A percentile compares a stretch with the other conserved stretches of the same genome.
phyloP scores from a whole-genome alignment of 2,888 invertebrate species.

The Eueremaeus valkanovi region DNA sequence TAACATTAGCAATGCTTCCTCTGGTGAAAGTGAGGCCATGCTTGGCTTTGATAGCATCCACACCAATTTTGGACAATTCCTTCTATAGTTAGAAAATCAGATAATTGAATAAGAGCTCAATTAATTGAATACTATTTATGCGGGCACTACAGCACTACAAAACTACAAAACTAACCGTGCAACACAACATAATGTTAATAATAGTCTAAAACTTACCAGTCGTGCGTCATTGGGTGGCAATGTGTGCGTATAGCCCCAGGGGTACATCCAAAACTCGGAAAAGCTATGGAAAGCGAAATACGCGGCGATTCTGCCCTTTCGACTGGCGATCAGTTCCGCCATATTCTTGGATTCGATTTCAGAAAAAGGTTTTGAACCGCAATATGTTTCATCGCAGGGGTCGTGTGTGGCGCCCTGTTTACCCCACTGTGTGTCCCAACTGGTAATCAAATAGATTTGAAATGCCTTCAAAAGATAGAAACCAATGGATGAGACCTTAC shows the following conservation, averaged over 20 bases:
- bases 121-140: not conserved
- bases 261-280: constrained; percentile 46
- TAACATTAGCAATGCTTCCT: constrained; percentile 28
- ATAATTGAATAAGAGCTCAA: not conserved
- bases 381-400: constrained; percentile 53
- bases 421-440: constrained; percentile 47
- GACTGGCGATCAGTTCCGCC: constrained; percentile 42
- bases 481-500: not conserved
- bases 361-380: constrained; percentile 52
- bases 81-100: not conserved
- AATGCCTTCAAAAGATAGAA: not conserved
- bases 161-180: not conserved
- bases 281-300: constrained; percentile 46
- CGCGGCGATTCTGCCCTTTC: constrained; percentile 28
- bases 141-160: no score
- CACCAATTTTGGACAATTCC: constrained; percentile 46
- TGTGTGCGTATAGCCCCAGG: constrained; percentile 42
- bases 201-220: constrained; percentile 34
- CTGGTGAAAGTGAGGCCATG: constrained; percentile 15
- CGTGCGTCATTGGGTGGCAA: constrained; percentile 42
- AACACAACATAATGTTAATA: not conserved
- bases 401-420: constrained; percentile 50
- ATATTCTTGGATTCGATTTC: constrained; percentile 53
- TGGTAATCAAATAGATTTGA: not conserved
- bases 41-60: not conserved